phyloP scores from a whole-genome alignment of 2,888 invertebrate species.

The Meandrusa payeni region DNA sequence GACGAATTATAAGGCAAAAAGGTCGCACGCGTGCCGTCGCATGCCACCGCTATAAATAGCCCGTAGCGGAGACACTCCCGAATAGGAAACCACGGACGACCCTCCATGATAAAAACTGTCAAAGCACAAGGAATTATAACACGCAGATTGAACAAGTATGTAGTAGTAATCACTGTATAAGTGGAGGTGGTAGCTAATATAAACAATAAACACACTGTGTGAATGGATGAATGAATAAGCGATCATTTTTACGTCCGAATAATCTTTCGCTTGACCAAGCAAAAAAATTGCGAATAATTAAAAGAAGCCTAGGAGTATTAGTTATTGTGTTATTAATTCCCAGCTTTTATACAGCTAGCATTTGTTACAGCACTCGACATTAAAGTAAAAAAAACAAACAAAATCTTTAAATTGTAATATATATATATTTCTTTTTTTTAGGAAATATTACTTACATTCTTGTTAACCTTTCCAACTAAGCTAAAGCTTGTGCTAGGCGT shows the following conservation, averaged over 20 bases:
- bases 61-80: slow-evolving; percentile 59
- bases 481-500: too few relatives aligned
- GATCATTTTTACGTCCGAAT: slow-evolving; percentile 3
- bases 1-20: slow-evolving; percentile 62
- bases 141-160: slow-evolving; percentile 24
- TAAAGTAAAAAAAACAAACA: background rate
- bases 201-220: slow-evolving; percentile 11
- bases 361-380: too few relatives aligned
- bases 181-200: slow-evolving; percentile 1
- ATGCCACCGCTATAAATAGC: slow-evolving; percentile 66
- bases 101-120: slow-evolving; percentile 40
- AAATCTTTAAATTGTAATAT: too few relatives aligned
- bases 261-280: slow-evolving; percentile 19
- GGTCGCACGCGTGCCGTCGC: slow-evolving; percentile 64
- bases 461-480: too few relatives aligned
- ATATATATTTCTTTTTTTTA: too few relatives aligned
- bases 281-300: background rate
- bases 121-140: slow-evolving; percentile 32
- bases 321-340: too few relatives aligned
- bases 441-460: too few relatives aligned
- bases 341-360: too few relatives aligned
- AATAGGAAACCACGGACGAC: slow-evolving; percentile 59
- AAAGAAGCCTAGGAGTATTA: too few relatives aligned
- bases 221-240: slow-evolving; percentile 18
- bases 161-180: slow-evolving; percentile 3